Base-by-base conservation (phyloP, 2,113 vertebrate genomes). In the Desmodus rotundus region DNA sequence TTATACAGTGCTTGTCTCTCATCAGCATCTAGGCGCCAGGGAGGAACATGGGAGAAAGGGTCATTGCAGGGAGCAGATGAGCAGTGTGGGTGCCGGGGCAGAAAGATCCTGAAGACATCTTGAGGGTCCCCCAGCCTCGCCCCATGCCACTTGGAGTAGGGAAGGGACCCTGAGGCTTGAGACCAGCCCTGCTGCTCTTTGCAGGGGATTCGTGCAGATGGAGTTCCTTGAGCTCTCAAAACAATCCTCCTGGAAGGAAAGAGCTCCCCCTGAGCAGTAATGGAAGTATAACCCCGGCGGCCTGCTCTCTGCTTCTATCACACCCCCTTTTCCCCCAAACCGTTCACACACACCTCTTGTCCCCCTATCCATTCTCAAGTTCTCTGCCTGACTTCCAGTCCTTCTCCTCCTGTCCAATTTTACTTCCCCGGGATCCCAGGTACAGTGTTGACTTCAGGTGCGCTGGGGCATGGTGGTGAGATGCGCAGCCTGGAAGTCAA, bases 1-100 rank as follows among this genome's bases (percentile, higher is more conserved):
- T 96, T 96, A 91, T 84, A 96, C 83, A 83, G 96, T 14, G 50
- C 43, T 33, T 89, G 88, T 82, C 82, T 95, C 63, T 80, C 41
- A 0, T 56, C 33, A 10, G 63, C 17, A 0, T 38, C 47, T 54
- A 58, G 74, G 54, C 12, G 26, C 50, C 14, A 17, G 31, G 4
- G 45, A 90, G 73, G n/a, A 83, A 63, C 31, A 0, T 9, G 11
- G 68, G 26, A 50, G 58, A 45, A 19, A 1, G 58, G 52, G 65
- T 80, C 83, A 12, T 8, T 17, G 0, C 3, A 12, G 52, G 63
- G 38, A 5, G 14, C 19, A 7, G 33, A 38, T 17, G 9, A 20
- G 31, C n/a, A 19, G 47, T 14, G 0, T 22, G 67, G 74, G 24
- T 22, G 58, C 68, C 9, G 0, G 7, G 38, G 52, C 33, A 10